Evolutionary conservation across 2,797 vertebrate species (phyloP), one percentile per base, ranked within the genome.

Genomic region (Psittacula derbiana): DNA sequence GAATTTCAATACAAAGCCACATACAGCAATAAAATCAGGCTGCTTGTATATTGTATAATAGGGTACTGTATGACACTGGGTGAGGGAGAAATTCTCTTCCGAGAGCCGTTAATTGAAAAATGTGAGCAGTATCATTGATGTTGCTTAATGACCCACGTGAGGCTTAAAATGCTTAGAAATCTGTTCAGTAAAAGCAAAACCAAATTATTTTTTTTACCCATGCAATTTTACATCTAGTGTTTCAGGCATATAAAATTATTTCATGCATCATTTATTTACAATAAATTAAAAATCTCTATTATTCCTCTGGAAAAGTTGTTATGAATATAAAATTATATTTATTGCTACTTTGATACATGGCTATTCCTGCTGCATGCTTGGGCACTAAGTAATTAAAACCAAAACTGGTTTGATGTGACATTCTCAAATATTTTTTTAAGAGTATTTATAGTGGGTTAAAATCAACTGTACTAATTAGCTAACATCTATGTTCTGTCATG

Each of bases 281-380:
- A 78, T 80, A 80, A 91, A 96, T 95, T 94, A 94, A 93, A 93
- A 92, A 89, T 44, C 79, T 80, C 60, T 15, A 72, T 61, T 81
- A 46, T 31, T 73, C 55, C 0, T 3, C 67, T 80, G 69, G 30
- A 13, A 88, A 82, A 86, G 69, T 41, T 58, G 12, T 75, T 76
- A 28, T 27, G 79, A 80, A 50, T 47, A 38, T 73, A 4, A 82
- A 89, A 60, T 61, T 5, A 13, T 61, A 89, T 81, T 86, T 79
- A 73, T 86, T 67, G 38, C 57, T 52, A 4, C 41, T 71, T 33
- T 38, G 53, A 27, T 50, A 28, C 36, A 47, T 5, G 76, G 53
- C 74, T 52, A 4, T 64, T 80, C 31, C 58, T 79, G 49, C 88
- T 43, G 61, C 70, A 28, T n/a, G 21, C 73, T 53, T 6, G 66